Evolutionary conservation across 2,797 vertebrate genomes (phyloP), one percentile per base, ranked within the genome.

Genomic region (Syncerus caffer): DNA sequence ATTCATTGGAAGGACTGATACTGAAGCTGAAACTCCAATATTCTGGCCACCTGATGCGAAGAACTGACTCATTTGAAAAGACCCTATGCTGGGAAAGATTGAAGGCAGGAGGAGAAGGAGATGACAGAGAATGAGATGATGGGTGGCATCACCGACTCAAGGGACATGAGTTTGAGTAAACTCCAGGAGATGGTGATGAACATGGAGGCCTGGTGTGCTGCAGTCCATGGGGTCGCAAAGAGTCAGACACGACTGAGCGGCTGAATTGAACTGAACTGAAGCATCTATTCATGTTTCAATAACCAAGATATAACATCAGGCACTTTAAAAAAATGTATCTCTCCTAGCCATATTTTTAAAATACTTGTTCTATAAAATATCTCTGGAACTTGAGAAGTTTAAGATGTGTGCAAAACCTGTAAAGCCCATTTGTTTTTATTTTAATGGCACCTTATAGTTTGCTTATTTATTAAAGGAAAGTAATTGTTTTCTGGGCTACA

Each of bases 151-250:
- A 34, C n/a, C 0, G n/a, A 34, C 64, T 67, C 64, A 34, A 34
- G 17, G 16, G 17, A 34, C 8, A 67, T 34, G 64, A 19, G 17
- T 34, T 67, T 67, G 64, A 5, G 64, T 67, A 5, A 21, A 5
- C 64, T 19, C n/a, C 0, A 8, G 64, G 64, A 34, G 64, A 3
- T 67, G 8, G 64, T 67, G 17, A 67, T 67, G n/a, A 1, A 67
- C 4, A 4, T n/a, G n/a, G n/a, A 67, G 64, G 64, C n/a, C n/a
- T 67, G n/a, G n/a, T 0, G 0, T 67, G 0, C n/a, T 67, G 64
- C 17, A 34, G n/a, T 34, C 17, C 64, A 34, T 67, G 17, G 9
- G 4, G 9, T 67, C 1, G 4, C n/a, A 34, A n/a, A 10, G 17
- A 34, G n/a, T 67, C 8, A 0, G 9, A 67, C 64, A 34, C 1